Evolutionary conservation across 2,888 invertebrate genomes (phyloP), one percentile per base, ranked within the genome.

Genomic region (Hipparchia semele): DNA sequence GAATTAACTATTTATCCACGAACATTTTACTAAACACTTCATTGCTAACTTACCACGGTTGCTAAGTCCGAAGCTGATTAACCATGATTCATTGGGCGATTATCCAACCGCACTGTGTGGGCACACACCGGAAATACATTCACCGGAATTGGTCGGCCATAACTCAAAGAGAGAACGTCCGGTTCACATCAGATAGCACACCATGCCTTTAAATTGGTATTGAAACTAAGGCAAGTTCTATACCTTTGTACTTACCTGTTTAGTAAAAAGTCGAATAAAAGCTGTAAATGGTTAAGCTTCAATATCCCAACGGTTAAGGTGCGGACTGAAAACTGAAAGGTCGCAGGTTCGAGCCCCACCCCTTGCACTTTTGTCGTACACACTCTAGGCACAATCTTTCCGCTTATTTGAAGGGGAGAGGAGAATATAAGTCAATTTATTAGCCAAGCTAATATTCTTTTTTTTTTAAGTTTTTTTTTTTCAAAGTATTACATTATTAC

Each of bases 141-240:
- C 84, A 78, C 84, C 90, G 93, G 93, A 93, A 85, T 88, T 84
- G 89, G 87, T 85, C 82, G 82, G 85, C 88, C 88, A 88, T 94
- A 91, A 93, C 83, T 94, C 93, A 93, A 88, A 88, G 88, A 81
- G 80, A 82, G 84, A 80, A 81, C 84, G 80, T 91, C 92, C 92
- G 88, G 85, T 79, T 79, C 80, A 81, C 84, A 85, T 86, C 87
- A 85, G 89, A 90, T 90, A 90, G 80, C 76, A 76, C 75, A 75
- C 74, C 77, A 59, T 74, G 78, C 80, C 81, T 81, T 80, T 83
- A 79, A 78, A 74, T 72, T 70, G 68, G 65, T 61, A 65, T 33
- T 51, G 53, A 56, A 72, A 72, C 58, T 54, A 45, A 60, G 66
- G 68, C 64, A 68, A 68, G 56, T 64, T 23, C 23, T 23, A 33